These are phyloP conservation scores for Lochmaea capreae DNA, from an alignment of 2,888 invertebrate species.

Conservation along the genomic window DNA sequence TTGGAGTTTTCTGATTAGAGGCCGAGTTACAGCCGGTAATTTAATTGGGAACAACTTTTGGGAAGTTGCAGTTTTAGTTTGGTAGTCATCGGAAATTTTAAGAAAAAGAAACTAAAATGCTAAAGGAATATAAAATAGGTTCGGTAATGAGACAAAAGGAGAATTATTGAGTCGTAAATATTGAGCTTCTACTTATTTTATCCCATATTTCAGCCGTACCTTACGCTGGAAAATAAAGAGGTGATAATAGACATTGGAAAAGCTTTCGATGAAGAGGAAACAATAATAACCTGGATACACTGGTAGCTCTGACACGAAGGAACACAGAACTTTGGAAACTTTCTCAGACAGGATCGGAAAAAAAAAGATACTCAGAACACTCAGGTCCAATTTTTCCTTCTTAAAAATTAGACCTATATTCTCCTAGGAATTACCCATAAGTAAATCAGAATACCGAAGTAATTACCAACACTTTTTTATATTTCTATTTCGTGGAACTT, in stretches of 20 bases:
- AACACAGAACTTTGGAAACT: too few species aligned
- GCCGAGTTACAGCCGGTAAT: conserved; percentile 13
- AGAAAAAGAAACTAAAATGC: not conserved
- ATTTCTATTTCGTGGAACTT: not conserved
- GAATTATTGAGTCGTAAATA: not conserved
- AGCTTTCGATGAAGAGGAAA: too few species aligned
- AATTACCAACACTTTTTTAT: not conserved
- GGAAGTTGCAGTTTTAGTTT: conserved; percentile 20
- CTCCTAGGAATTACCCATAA: too few species aligned
- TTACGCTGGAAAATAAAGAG: too few species aligned
- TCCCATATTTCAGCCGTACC: too few species aligned
- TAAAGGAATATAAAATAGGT: not conserved
- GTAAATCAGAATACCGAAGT: not conserved
- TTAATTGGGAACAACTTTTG: conserved; percentile 24
- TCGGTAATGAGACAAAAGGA: not conserved
- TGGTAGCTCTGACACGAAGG: too few species aligned
- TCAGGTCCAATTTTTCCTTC: too few species aligned
- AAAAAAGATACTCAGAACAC: too few species aligned
- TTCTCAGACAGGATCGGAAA: too few species aligned
- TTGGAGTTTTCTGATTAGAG: conserved; percentile 31
- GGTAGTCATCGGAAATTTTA: conserved; percentile 17
- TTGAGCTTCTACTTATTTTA: not conserved
- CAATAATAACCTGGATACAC: too few species aligned
- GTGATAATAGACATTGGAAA: too few species aligned
- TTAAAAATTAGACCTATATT: too few species aligned